Conservation (phyloP, 2,113 vertebrate species). For the Corythornis cristatus region DNA sequence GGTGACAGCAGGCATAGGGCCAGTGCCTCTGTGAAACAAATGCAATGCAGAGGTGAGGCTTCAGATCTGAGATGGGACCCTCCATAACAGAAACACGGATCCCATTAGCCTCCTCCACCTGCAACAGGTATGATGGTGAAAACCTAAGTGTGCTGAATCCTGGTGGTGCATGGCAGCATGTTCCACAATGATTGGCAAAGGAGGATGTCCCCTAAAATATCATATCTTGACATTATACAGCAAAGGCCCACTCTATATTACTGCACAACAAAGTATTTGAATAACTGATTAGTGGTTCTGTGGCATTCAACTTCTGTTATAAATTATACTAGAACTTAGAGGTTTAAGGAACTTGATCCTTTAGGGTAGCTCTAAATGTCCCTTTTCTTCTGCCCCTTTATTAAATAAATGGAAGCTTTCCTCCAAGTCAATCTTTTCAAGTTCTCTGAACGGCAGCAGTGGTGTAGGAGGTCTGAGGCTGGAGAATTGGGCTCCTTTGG, state of each 20-base stretch:
- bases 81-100: background rate
- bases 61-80: background rate
- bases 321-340: constrained; percentile 31
- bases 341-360: background rate
- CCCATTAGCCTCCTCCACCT: background rate
- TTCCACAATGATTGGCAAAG: background rate
- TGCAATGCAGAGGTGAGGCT: background rate
- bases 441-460: background rate
- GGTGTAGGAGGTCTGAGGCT: background rate
- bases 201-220: background rate
- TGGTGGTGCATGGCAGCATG: background rate
- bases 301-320: constrained; percentile 41
- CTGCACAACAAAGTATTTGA: constrained; percentile 63
- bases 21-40: background rate
- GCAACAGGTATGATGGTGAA: background rate
- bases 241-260: constrained; percentile 52
- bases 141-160: background rate
- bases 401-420: background rate
- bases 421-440: background rate
- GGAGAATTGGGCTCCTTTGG: background rate
- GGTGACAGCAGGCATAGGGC: background rate
- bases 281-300: constrained; percentile 69
- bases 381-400: background rate
- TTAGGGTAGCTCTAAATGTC: background rate
- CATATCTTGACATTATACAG: constrained; percentile 34